Conservation (phyloP, 2,113 vertebrate genomes). For the Microcebus ravelobensis region DNA sequence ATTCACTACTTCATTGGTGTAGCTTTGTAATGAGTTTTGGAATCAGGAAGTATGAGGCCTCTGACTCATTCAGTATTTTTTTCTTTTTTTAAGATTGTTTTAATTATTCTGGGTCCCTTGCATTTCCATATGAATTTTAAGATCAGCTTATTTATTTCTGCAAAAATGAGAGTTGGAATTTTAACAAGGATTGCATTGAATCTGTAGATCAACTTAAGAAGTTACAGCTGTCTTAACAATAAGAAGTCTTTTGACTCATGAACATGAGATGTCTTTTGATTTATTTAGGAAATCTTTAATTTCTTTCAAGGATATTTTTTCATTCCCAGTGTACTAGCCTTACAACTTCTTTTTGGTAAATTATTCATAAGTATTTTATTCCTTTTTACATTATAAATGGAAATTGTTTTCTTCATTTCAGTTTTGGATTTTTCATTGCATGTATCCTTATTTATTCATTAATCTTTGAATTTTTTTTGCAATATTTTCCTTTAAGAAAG, state of each 20-base stretch:
- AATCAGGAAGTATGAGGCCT: background rate
- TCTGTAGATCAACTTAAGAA: background rate
- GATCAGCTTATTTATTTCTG: background rate
- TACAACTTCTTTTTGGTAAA: background rate
- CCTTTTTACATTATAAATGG: background rate
- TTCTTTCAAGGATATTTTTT: slow-evolving; percentile 1
- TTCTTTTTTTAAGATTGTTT: background rate
- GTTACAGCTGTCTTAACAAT: background rate
- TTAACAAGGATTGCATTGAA: background rate
- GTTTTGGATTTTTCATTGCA: background rate
- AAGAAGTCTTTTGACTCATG: background rate
- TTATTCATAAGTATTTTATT: background rate
- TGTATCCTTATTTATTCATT: background rate
- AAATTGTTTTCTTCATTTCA: background rate
- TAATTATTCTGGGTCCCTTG: background rate
- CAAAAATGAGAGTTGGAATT: background rate
- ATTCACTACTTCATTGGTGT: background rate
- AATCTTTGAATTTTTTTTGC: background rate
- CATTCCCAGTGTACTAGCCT: background rate
- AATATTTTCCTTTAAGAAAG: slow-evolving; percentile 4
- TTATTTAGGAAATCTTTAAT: background rate
- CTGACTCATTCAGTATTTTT: too few species aligned
- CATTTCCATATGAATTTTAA: slow-evolving; percentile 10
- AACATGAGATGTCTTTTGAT: background rate
- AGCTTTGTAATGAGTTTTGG: background rate